Conservation (phyloP, 1,140 invertebrate genomes). For the Euura saliciscinereae region DNA sequence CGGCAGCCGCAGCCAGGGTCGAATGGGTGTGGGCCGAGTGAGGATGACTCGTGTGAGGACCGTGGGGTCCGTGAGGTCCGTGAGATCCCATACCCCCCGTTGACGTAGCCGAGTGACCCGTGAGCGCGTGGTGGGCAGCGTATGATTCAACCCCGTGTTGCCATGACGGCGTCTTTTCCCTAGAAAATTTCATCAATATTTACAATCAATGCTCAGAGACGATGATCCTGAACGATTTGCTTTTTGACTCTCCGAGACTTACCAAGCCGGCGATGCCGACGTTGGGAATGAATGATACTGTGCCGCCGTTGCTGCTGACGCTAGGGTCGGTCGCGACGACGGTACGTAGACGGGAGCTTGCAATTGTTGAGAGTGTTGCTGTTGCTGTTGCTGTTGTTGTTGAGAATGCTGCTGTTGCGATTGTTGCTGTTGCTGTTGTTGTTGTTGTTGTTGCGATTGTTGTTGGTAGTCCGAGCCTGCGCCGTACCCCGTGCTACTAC, state of each 20-base stretch:
- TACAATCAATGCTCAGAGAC: background rate
- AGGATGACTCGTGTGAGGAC: conserved; percentile 52
- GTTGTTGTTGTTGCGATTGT: conserved; percentile 49
- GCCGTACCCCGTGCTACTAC: conserved; percentile 55
- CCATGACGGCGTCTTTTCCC: conserved; percentile 58
- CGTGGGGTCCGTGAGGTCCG: conserved; percentile 47
- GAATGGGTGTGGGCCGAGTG: conserved; percentile 54
- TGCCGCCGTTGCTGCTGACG: conserved; percentile 50
- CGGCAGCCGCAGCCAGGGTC: conserved; percentile 57
- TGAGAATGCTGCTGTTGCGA: conserved; percentile 45
- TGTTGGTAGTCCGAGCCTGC: conserved; percentile 56
- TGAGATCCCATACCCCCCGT: conserved; percentile 50
- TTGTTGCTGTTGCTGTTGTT: conserved; percentile 52
- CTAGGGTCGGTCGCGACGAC: conserved; percentile 52
- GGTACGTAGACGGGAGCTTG: conserved; percentile 57
- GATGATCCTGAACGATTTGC: background rate
- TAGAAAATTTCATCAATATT: conserved; percentile 17
- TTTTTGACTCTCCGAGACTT: conserved; percentile 18
- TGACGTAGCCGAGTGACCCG: conserved; percentile 49
- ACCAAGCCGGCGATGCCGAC: conserved; percentile 56
- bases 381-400: conserved; percentile 51
- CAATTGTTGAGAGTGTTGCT: conserved; percentile 51
- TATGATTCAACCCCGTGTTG: conserved; percentile 59
- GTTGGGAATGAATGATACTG: conserved; percentile 55
- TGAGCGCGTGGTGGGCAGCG: conserved; percentile 53